phyloP scores from a whole-genome alignment of 2,113 vertebrate species.

The Trichechus manatus region DNA sequence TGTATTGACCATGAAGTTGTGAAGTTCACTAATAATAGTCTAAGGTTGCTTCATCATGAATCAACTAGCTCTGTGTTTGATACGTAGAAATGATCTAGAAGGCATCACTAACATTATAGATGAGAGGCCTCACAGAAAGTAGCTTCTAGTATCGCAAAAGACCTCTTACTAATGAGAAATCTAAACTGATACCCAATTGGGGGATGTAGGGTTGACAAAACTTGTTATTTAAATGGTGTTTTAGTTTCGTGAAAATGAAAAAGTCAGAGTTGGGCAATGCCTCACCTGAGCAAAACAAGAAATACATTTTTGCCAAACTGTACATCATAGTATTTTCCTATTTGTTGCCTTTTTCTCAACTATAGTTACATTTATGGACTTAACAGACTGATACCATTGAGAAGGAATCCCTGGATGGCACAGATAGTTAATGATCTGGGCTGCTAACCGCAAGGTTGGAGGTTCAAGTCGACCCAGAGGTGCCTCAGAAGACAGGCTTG shows the following conservation, averaged over 20 bases:
- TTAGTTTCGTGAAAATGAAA: background rate
- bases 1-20: background rate
- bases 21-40: background rate
- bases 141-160: background rate
- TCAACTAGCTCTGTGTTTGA: background rate
- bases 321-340: background rate
- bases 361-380: background rate
- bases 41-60: background rate
- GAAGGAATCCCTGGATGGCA: background rate
- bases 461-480: background rate
- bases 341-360: background rate
- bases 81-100: background rate
- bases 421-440: background rate
- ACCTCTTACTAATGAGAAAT: conserved; percentile 9
- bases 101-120: background rate
- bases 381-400: background rate
- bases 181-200: background rate
- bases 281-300: background rate
- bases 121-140: background rate
- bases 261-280: background rate
- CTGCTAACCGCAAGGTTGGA: background rate
- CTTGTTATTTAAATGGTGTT: background rate
- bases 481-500: background rate
- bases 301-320: background rate
- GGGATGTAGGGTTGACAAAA: background rate